Conservation (phyloP, 2,113 vertebrate species). For the Hippopotamus amphibius region DNA sequence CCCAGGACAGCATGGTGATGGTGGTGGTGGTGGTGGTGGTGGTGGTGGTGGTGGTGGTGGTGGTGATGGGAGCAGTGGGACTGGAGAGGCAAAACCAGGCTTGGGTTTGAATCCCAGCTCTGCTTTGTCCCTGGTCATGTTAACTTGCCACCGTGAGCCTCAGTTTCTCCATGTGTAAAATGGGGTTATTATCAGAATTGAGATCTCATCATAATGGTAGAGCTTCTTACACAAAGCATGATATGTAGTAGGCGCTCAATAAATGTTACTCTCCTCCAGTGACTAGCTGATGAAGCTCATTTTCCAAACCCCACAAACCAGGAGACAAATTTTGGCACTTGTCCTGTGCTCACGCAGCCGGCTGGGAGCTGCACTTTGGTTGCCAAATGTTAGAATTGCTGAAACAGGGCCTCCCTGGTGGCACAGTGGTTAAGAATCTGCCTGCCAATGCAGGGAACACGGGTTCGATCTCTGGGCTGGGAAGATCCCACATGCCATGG, state of each 20-base stretch:
- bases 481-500: no score
- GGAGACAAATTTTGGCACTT: neutral
- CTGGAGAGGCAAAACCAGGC: neutral
- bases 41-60: rapidly evolving
- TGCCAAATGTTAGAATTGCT: neutral
- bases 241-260: neutral
- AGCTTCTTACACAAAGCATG: neutral
- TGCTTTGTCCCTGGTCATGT: neutral
- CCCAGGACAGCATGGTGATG: rapidly evolving
- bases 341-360: neutral
- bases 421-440: no score
- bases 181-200: neutral
- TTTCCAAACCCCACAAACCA: neutral
- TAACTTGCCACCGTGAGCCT: neutral
- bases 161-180: neutral
- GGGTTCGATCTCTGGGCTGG: no score
- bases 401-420: neutral
- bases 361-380: neutral
- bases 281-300: neutral
- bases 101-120: neutral
- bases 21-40: rapidly evolving
- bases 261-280: neutral
- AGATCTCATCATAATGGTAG: neutral
- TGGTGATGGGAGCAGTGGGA: rapidly evolving
- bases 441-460: no score